Base-by-base conservation (phyloP, 2,113 vertebrate genomes). In the Psilopsiagon aurifrons region DNA sequence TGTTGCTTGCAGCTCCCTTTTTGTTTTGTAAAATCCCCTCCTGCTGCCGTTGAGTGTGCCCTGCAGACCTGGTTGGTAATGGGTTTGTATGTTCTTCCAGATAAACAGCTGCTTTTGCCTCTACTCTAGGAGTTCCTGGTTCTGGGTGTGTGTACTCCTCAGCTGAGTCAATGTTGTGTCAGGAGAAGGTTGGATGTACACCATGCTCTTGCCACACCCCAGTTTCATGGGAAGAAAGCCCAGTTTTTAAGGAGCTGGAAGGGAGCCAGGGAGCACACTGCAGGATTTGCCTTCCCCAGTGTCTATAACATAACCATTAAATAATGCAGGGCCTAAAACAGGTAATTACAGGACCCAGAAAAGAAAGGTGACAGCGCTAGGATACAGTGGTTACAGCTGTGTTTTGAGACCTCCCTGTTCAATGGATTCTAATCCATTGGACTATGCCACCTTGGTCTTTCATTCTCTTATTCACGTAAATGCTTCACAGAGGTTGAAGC, bases 101-200 rank as follows among this genome's bases (percentile, higher is more conserved):
- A 78, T 74, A 77, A 82, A 88, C 84, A 83, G 69, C 29, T 83
- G 57, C 52, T 92, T 51, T 39, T 79, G 3, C 68, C 57, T 78
- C 31, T 47, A 2, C 24, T 33, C 83, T 82, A 68, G 88, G 86
- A 94, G 73, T 87, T 75, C 89, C 91, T 17, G 20, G 69, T 81
- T 86, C 86, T 1, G 20, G 64, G 88, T 95, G 64, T 60, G 90
- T 49, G n/a, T 57, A 43, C 78, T 39, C 83, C 82, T 81, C 62
- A 69, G 69, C 62, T 7, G 2, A 82, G 91, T 94, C 89, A 95
- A 31, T 84, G 79, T 24, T 89, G 74, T 83, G 66, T 91, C 74
- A 84, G 93, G 93, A 90, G 90, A 79, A 94, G 88, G 54, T 89
- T 70, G 94, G 73, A 52, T 91, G 62, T 74, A 11, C 86, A 71